Percentiles rank a stretch among this genome's conserved stretches.
phyloP scores from a whole-genome alignment of 1,140 invertebrate genomes.

The Meteorus sp. region DNA sequence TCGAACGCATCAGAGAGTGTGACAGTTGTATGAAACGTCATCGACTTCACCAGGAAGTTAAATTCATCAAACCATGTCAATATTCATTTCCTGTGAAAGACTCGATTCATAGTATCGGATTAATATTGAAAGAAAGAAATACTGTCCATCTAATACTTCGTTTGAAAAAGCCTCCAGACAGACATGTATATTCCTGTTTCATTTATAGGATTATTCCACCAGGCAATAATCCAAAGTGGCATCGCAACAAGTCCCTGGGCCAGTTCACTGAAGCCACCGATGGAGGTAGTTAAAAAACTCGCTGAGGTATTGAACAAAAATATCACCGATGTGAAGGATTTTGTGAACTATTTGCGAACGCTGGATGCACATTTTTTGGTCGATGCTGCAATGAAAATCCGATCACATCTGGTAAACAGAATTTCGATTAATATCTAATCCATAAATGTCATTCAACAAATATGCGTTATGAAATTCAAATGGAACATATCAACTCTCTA shows the following conservation, averaged over 20 bases:
- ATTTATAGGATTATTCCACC: constrained; percentile 61
- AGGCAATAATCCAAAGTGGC: constrained; percentile 66
- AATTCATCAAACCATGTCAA: too few relatives aligned
- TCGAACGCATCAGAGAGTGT: too few relatives aligned
- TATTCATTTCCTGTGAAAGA: too few relatives aligned
- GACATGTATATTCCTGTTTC: constrained; percentile 20
- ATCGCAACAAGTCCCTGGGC: constrained; percentile 55
- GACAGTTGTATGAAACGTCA: too few relatives aligned
- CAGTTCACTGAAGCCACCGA: constrained; percentile 30
- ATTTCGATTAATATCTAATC: too few relatives aligned
- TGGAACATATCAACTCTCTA: too few relatives aligned
- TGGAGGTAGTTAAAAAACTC: constrained; percentile 47
- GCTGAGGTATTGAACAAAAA: constrained; percentile 52
- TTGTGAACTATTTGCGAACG: constrained; percentile 55
- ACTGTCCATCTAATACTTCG: too few relatives aligned
- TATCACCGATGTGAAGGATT: constrained; percentile 47
- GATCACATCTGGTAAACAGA: not conserved
- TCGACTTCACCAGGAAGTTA: too few relatives aligned
- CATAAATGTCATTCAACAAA: too few relatives aligned
- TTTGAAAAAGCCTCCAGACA: not conserved
- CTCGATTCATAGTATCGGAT: too few relatives aligned
- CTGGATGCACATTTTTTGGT: constrained; percentile 35
- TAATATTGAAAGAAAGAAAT: not conserved
- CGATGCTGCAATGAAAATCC: not conserved
- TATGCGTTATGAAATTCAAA: too few relatives aligned